These are phyloP conservation scores for Clytia hemisphaerica DNA, from an alignment of 30 jellyfish, hydroid and myxozoan species.

Conservation along the genomic window DNA sequence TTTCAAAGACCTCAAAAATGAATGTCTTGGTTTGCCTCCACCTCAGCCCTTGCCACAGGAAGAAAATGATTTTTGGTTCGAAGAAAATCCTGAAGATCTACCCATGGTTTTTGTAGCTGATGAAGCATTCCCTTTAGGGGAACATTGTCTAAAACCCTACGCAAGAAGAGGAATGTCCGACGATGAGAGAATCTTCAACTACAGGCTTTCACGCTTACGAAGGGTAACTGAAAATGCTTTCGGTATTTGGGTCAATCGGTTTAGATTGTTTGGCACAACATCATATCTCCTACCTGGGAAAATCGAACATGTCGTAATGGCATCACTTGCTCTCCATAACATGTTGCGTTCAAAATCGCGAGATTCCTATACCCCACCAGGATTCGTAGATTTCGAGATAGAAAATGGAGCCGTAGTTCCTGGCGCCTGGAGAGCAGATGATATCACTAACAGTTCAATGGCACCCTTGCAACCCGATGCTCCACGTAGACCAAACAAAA, in stretches of 20 bases:
- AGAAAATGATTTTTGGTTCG: background rate
- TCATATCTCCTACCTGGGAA: background rate
- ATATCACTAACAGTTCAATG: background rate
- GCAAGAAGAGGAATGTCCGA: slow-evolving; percentile 20
- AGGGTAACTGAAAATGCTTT: background rate
- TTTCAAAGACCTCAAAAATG: background rate
- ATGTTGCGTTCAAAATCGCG: background rate
- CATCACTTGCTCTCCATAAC: slow-evolving; percentile 24
- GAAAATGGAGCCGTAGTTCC: background rate
- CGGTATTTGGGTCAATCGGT: background rate
- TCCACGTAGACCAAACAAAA: background rate
- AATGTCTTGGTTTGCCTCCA: background rate
- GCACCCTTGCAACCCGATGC: background rate
- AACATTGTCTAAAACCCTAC: slow-evolving; percentile 26
- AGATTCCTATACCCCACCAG: background rate
- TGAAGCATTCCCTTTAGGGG: slow-evolving; percentile 19
- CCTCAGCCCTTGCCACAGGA: slow-evolving; percentile 23
- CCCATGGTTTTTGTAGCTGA: slow-evolving; percentile 39
- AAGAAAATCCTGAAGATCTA: background rate
- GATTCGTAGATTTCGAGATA: background rate
- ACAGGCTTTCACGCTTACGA: too few species aligned
- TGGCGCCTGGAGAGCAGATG: background rate
- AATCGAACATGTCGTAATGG: slow-evolving; percentile 17
- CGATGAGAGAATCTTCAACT: slow-evolving; percentile 4
- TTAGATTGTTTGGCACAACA: background rate